These are phyloP conservation scores for Rhagophthalmus giganteus DNA, from an alignment of 2,888 invertebrate genomes.

Conservation along the genomic window DNA sequence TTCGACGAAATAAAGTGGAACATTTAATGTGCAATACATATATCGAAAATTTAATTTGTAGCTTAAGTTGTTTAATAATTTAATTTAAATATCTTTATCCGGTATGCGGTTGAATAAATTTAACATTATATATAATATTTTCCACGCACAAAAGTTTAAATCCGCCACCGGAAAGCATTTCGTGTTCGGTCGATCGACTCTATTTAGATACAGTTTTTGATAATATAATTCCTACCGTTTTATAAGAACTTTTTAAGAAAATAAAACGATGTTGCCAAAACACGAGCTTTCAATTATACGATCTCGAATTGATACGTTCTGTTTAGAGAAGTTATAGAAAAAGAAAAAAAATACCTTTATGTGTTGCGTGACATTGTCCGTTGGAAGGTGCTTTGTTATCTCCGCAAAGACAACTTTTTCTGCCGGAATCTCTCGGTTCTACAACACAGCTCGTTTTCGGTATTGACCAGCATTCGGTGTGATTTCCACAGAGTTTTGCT, in stretches of 20 bases:
- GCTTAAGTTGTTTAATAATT: too few relatives aligned
- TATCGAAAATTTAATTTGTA: too few relatives aligned
- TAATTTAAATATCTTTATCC: too few relatives aligned
- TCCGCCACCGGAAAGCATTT: not conserved
- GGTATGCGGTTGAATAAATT: too few relatives aligned
- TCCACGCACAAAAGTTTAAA: not conserved
- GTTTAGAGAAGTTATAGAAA: not conserved
- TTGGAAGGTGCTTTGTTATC: slow-evolving; percentile 50
- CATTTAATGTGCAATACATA: too few relatives aligned
- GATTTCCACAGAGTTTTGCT: slow-evolving; percentile 47
- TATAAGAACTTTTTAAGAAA: too few relatives aligned
- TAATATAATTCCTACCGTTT: not conserved
- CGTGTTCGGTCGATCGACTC: not conserved
- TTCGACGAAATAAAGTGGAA: too few relatives aligned
- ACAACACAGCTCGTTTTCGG: slow-evolving; percentile 50
- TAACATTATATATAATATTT: too few relatives aligned
- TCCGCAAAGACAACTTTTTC: slow-evolving; percentile 48
- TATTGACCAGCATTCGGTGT: slow-evolving; percentile 48
- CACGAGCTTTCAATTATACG: too few relatives aligned
- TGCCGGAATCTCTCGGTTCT: slow-evolving; percentile 34
- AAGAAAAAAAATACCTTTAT: slow-evolving; percentile 41
- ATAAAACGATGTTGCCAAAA: too few relatives aligned
- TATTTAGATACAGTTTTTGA: not conserved
- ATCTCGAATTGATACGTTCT: too few relatives aligned
- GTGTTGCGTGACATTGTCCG: slow-evolving; percentile 45